These are phyloP conservation scores for Phrynocephalus vlangalii DNA, from an alignment of 2,797 vertebrate species.

Conservation along the genomic window DNA sequence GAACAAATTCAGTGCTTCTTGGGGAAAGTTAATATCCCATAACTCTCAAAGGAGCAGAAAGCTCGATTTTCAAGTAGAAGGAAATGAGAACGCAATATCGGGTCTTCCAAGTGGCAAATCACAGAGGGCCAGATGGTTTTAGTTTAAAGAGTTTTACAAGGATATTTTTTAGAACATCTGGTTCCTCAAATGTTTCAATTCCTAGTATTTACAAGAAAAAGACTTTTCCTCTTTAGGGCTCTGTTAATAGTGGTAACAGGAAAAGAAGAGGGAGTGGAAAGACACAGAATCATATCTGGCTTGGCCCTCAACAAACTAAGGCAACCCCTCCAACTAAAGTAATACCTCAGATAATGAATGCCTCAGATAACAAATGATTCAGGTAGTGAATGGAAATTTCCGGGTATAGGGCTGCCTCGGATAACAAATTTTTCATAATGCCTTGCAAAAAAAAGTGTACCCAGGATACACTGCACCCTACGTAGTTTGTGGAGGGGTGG, in stretches of 20 bases:
- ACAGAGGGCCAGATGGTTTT: constrained; percentile 61
- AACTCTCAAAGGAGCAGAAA: constrained; percentile 43
- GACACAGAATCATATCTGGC: neutral
- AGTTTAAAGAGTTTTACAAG: constrained; percentile 56
- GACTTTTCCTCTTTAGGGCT: constrained; percentile 4
- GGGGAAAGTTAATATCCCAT: constrained; percentile 25
- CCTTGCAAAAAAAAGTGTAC: no score
- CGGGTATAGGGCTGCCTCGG: no score
- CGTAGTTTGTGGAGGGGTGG: no score
- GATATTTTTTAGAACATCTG: constrained; percentile 65
- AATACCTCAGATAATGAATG: no score
- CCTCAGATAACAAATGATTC: no score
- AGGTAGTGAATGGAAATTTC: no score
- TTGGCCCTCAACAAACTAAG: constrained; percentile 16
- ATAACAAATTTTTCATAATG: no score
- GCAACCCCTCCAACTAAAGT: no score
- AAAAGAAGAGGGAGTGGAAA: neutral
- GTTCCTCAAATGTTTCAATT: constrained; percentile 62
- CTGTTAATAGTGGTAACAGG: constrained; percentile 10
- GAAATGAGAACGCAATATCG: constrained; percentile 45
- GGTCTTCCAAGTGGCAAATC: constrained; percentile 60
- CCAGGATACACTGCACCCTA: no score
- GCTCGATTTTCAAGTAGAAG: constrained; percentile 45
- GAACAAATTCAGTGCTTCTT: constrained; percentile 36
- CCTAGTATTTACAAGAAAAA: constrained; percentile 33